Base-by-base conservation (phyloP, 2,888 invertebrate genomes). In the Trissolcus japonicus region DNA sequence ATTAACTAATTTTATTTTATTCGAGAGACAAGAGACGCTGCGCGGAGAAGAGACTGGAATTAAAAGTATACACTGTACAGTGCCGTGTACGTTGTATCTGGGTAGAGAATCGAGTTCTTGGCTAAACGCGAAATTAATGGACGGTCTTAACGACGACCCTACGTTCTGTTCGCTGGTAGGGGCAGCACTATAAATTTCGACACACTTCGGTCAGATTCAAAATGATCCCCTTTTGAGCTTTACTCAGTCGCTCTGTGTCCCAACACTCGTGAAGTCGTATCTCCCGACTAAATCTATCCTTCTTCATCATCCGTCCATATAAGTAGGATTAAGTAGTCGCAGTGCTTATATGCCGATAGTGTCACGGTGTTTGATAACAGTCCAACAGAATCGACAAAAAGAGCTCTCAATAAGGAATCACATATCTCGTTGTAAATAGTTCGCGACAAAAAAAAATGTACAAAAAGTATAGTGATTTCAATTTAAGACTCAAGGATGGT, bases 131-230 rank as follows among this genome's bases (percentile, higher is more conserved):
- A 67, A 74, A 74, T 74, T 60, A 74, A 87, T 84, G 83, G 83
- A 79, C 79, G 80, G 80, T 79, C 83, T 82, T 84, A 81, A 82
- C 78, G 76, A 80, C 68, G 79, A 78, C 80, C 78, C 82, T 72
- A 79, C 78, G 71, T 74, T 77, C 61, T 54, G 72, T 74, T 61
- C 61, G 59, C 56, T 83, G 81, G 74, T 63, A 75, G 84, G 83
- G 83, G 84, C 81, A 65, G 87, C 88, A 57, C 62, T 67, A 91
- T 91, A 91, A 91, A 91, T 91, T 91, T 90, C 89, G 88, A 86
- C 86, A 86, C 86, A 89, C 88, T 89, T 90, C 90, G 90, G 90
- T 90, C 90, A 89, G 90, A 90, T 90, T 90, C 90, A 88, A 88
- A 89, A 89, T 89, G 88, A 91, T 90, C 90, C 90, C 90, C 89